Conservation (phyloP, 2,797 vertebrate species). For the Microctenopoma stevenorrisi region DNA sequence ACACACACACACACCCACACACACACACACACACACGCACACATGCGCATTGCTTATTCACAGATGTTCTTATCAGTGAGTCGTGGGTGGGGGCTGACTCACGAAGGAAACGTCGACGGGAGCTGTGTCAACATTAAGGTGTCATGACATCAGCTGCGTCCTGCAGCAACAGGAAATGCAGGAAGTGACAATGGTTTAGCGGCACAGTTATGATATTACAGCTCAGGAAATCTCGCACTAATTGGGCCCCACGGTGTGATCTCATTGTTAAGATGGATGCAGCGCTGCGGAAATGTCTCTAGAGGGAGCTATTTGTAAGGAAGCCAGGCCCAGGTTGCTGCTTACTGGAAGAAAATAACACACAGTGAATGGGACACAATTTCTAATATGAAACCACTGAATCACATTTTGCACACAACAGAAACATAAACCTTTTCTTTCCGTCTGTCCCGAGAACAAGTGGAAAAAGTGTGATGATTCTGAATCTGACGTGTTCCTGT, state of each 20-base stretch:
- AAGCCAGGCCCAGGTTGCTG: conserved; percentile 7
- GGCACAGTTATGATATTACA: conserved; percentile 24
- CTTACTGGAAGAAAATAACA: background rate
- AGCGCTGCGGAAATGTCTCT: conserved; percentile 41
- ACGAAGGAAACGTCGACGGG: conserved; percentile 40
- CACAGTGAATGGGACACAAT: background rate
- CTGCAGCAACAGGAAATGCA: conserved; percentile 21
- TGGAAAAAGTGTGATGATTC: no score
- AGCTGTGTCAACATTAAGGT: conserved; percentile 39
- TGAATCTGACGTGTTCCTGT: no score
- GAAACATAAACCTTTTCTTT: background rate
- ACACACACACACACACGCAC: conserved; percentile 2
- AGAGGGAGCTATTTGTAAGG: conserved; percentile 66
- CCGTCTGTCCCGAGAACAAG: background rate
- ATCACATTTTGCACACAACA: background rate
- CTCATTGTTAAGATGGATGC: conserved; percentile 21
- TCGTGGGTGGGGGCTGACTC: conserved; percentile 56
- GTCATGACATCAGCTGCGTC: conserved; percentile 53
- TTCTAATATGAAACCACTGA: no score
- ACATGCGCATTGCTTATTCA: conserved; percentile 23
- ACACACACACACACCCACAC: background rate
- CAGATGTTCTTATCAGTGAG: conserved; percentile 39
- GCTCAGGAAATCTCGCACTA: conserved; percentile 24
- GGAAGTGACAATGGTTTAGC: conserved; percentile 34
- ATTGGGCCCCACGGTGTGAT: conserved; percentile 15